phyloP scores from a whole-genome alignment of 2,113 vertebrate species.

The Neotoma lepida region DNA sequence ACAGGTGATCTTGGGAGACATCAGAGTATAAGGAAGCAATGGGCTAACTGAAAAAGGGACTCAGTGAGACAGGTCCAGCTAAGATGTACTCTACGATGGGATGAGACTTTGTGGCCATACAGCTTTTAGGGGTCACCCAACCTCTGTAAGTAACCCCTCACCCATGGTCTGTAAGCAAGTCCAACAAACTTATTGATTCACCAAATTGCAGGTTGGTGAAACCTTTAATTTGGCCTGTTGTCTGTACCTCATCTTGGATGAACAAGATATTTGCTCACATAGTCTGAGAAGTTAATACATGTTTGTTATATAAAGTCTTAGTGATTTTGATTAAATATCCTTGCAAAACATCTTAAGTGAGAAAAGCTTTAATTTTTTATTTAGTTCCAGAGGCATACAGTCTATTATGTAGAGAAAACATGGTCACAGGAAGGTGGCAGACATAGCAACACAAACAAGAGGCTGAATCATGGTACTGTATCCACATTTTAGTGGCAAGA shows the following conservation, averaged over 20 bases:
- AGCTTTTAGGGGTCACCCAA: neutral
- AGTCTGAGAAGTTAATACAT: neutral
- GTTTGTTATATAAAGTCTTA: neutral
- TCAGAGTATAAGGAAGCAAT: neutral
- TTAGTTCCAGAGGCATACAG: neutral
- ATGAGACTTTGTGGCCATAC: neutral
- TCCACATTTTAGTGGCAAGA: neutral
- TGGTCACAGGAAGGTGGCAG: neutral
- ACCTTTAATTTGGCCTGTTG: neutral
- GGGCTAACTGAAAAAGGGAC: neutral
- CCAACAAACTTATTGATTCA: neutral
- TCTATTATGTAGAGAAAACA: neutral
- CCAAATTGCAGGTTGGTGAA: neutral
- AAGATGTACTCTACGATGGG: neutral
- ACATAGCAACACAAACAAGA: neutral
- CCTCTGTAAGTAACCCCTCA: neutral
- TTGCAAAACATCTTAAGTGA: slow-evolving; percentile 6
- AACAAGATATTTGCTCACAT: neutral
- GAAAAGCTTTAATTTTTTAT: neutral
- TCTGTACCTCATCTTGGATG: neutral
- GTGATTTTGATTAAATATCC: neutral
- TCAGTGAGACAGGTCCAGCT: neutral
- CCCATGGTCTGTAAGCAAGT: neutral
- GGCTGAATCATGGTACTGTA: neutral
- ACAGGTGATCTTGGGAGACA: neutral